Conservation (phyloP, 2,888 invertebrate genomes). For the Chaetogeoica ovagalla region DNA sequence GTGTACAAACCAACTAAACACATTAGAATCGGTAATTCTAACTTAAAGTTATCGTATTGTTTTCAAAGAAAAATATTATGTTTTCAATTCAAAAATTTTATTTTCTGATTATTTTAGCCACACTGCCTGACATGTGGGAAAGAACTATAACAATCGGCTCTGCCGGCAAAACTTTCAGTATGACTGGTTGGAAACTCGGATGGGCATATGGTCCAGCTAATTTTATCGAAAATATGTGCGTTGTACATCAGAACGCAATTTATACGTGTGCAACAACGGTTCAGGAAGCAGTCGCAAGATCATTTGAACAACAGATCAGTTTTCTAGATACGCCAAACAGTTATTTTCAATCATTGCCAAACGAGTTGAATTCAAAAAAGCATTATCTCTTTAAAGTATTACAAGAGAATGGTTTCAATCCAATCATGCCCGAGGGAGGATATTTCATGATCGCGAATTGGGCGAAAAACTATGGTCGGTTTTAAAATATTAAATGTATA, state of each 20-base stretch:
- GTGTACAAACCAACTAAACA: slow-evolving; percentile 81
- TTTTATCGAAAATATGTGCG: slow-evolving; percentile 78
- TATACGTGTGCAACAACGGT: slow-evolving; percentile 89
- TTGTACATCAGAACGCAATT: slow-evolving; percentile 91
- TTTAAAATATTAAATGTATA: not conserved
- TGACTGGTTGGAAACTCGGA: slow-evolving; percentile 96
- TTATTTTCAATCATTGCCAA: slow-evolving; percentile 77
- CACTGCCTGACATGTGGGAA: slow-evolving; percentile 96
- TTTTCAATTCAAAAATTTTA: too few relatives aligned
- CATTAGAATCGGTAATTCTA: slow-evolving; percentile 79
- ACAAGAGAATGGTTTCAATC: slow-evolving; percentile 79
- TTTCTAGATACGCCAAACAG: slow-evolving; percentile 74
- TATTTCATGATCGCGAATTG: slow-evolving; percentile 96
- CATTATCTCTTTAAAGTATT: slow-evolving; percentile 78
- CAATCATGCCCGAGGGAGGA: slow-evolving; percentile 93
- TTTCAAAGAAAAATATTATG: too few relatives aligned
- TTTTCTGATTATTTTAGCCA: slow-evolving; percentile 64
- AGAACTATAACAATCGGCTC: slow-evolving; percentile 95
- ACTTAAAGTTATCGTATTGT: not conserved
- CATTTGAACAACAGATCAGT: slow-evolving; percentile 82
- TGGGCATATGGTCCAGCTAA: slow-evolving; percentile 91
- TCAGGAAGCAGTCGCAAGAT: slow-evolving; percentile 87
- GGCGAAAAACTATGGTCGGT: slow-evolving; percentile 55
- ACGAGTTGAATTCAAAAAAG: slow-evolving; percentile 75
- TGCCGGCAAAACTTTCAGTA: slow-evolving; percentile 96